Percentiles rank a stretch among this genome's conserved stretches.
Evolutionary conservation across 2,888 invertebrate genomes (phyloP).

Genomic region (Choristoneura rosaceana): DNA sequence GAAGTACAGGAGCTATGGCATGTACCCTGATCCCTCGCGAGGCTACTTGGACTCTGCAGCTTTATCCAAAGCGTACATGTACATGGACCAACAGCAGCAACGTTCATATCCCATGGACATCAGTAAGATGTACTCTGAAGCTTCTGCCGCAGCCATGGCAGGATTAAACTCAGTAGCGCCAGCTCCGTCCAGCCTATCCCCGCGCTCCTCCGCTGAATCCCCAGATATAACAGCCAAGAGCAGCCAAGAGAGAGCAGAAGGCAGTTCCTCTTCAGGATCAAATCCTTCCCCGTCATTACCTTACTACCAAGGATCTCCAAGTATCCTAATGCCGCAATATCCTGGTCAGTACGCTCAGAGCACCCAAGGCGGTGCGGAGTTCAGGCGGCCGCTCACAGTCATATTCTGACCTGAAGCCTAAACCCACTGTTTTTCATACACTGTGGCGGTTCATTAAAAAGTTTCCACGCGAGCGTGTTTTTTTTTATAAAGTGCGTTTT

Average conservation of each 20-base stretch:
- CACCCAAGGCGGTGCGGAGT: constrained; percentile 87
- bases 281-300: constrained; percentile 87
- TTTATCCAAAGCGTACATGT: constrained; percentile 90
- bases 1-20: constrained; percentile 91
- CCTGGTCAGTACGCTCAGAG: constrained; percentile 85
- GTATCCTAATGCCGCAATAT: constrained; percentile 89
- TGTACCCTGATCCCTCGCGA: constrained; percentile 90
- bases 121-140: constrained; percentile 88
- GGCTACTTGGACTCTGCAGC: constrained; percentile 90
- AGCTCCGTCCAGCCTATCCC: constrained; percentile 77
- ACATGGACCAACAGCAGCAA: constrained; percentile 88
- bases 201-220: constrained; percentile 82
- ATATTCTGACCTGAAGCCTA: constrained; percentile 92
- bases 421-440: constrained; percentile 49
- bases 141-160: constrained; percentile 86
- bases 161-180: constrained; percentile 78
- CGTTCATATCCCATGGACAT: constrained; percentile 87
- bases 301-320: constrained; percentile 85
- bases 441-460: constrained; percentile 28
- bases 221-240: constrained; percentile 82
- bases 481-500: constrained; percentile 51
- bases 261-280: constrained; percentile 86
- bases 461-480: constrained; percentile 41
- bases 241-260: constrained; percentile 82
- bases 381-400: constrained; percentile 90